A percentile compares a stretch with the other conserved stretches of the same genome.
Evolutionary conservation across 2,113 vertebrate species (phyloP).

Genomic region (Oophaga pumilio): DNA sequence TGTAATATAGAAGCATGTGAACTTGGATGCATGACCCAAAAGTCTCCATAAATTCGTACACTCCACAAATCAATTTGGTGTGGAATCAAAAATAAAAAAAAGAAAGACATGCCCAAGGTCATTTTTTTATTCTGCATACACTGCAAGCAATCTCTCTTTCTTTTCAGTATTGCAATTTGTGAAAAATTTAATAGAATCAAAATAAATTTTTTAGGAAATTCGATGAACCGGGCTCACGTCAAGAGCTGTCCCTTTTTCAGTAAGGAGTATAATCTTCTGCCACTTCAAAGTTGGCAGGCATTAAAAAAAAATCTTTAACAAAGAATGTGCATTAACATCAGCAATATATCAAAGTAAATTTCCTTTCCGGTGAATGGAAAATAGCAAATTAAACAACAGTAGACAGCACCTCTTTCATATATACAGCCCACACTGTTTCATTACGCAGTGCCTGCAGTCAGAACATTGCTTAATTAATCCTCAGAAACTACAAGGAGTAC

Average conservation of each 20-base stretch:
- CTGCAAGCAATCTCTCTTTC: too few species aligned
- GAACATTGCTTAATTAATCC: slow-evolving; percentile 46
- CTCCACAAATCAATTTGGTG: too few species aligned
- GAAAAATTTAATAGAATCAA: too few species aligned
- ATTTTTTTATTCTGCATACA: too few species aligned
- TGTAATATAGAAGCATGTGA: too few species aligned
- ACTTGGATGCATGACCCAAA: too few species aligned
- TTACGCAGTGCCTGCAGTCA: slow-evolving; percentile 31
- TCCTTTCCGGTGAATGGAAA: slow-evolving; percentile 36
- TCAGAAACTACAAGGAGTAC: slow-evolving; percentile 30
- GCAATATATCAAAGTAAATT: slow-evolving; percentile 31
- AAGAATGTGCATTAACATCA: neutral
- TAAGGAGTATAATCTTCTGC: neutral
- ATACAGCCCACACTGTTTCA: slow-evolving; percentile 21
- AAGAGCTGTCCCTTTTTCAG: neutral
- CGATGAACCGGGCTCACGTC: too few species aligned
- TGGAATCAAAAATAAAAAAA: too few species aligned
- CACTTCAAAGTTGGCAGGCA: neutral
- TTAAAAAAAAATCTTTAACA: neutral
- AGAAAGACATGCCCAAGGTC: too few species aligned
- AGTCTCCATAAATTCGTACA: too few species aligned
- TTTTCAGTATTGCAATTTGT: too few species aligned
- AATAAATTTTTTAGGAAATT: too few species aligned
- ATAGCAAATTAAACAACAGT: slow-evolving; percentile 20
- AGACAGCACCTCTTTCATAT: slow-evolving; percentile 8